Conservation (phyloP, 2,797 vertebrate genomes). For the Enteromius treurensis region DNA sequence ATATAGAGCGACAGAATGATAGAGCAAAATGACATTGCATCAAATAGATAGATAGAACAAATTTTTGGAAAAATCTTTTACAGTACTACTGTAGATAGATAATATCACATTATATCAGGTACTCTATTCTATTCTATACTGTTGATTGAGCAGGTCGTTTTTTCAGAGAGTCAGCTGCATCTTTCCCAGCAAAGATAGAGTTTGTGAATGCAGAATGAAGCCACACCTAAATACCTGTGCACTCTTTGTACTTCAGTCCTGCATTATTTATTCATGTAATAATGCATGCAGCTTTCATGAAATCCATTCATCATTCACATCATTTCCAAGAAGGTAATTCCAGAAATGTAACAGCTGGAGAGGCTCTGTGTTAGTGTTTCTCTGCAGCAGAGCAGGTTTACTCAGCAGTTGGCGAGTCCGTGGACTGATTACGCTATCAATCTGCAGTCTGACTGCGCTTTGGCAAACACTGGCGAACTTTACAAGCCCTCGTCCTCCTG, state of each 20-base stretch:
- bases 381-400: neutral
- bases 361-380: neutral
- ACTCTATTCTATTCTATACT: too few species aligned
- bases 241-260: neutral
- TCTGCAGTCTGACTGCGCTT: neutral
- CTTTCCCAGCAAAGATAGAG: neutral
- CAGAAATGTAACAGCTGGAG: slow-evolving; percentile 3
- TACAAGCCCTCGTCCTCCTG: neutral
- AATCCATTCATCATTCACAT: neutral
- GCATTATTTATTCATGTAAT: slow-evolving; percentile 13
- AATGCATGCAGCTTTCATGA: neutral
- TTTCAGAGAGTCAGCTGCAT: neutral
- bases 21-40: too few species aligned
- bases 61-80: too few species aligned
- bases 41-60: too few species aligned
- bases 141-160: neutral
- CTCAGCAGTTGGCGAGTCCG: slow-evolving; percentile 11
- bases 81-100: too few species aligned
- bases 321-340: slow-evolving; percentile 15
- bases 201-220: neutral
- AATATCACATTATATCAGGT: too few species aligned
- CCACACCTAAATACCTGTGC: neutral
- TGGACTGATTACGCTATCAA: neutral
- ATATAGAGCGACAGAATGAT: too few species aligned
- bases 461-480: neutral